Percentiles rank a stretch among this genome's conserved stretches.
Evolutionary conservation across 2,113 vertebrate genomes (phyloP).

Genomic region (Glareola pratincola): DNA sequence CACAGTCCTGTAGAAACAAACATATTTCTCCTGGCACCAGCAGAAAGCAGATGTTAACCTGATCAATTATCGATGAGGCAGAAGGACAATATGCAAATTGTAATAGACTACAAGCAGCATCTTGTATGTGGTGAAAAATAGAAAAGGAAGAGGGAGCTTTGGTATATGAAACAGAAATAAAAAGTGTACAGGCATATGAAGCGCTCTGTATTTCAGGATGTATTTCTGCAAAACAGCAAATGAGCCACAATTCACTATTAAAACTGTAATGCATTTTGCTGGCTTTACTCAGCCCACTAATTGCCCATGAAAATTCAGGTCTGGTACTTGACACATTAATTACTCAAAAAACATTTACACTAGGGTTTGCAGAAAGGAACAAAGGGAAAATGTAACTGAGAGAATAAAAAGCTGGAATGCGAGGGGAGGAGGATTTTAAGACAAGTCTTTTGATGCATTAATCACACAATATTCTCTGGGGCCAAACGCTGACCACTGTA

Average conservation of each 20-base stretch:
- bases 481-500: neutral
- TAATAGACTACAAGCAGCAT: conserved; percentile 31
- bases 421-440: conserved; percentile 1
- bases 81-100: conserved; percentile 54
- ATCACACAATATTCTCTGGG: neutral
- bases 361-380: conserved; percentile 52
- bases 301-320: conserved; percentile 68
- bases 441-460: conserved; percentile 27
- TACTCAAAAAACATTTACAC: conserved; percentile 67
- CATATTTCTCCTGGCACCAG: neutral
- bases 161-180: neutral
- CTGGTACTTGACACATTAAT: conserved; percentile 65
- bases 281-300: conserved; percentile 62
- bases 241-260: conserved; percentile 46
- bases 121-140: conserved; percentile 16
- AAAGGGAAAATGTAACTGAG: conserved; percentile 53
- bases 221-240: conserved; percentile 42
- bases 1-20: neutral
- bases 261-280: conserved; percentile 43
- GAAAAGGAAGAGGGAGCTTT: neutral
- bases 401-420: conserved; percentile 31
- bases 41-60: conserved; percentile 54
- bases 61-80: conserved; percentile 55
- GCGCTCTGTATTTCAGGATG: neutral
- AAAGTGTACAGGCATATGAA: neutral